Base-by-base conservation (phyloP, 2,113 vertebrate species). In the Todiramphus saurophagus region DNA sequence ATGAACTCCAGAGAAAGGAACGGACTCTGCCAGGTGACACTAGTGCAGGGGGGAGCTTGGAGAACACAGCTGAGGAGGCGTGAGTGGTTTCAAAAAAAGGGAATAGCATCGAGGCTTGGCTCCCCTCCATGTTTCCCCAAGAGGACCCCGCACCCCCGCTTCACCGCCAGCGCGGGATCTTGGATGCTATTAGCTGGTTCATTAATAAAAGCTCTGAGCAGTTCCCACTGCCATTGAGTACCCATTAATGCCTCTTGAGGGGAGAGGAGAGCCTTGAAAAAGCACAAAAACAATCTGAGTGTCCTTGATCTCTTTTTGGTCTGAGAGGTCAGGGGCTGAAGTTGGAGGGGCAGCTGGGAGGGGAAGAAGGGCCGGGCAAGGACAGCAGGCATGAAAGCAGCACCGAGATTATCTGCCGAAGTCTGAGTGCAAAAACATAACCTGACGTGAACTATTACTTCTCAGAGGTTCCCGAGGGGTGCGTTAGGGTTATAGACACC, bases 181-280 rank as follows among this genome's bases (percentile, higher is more conserved):
- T 69, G 70, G 91, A 72, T 95, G 93, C 97, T 97, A 86, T 97
- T 97, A 98, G 83, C 76, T 68, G 72, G 91, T 83, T 97, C 87
- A 81, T 96, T 97, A 97, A 83, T 63, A 92, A 96, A 98, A 89
- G 74, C 94, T 86, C 86, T 46, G 77, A 94, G 89, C 92, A 43
- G 70, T 58, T 92, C 85, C 92, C 58, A 21, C 90, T 86, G 68
- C 87, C 2, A 18, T 58, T 17, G 58, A 97, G 95, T 97, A 80
- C 89, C 96, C 90, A 84, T 90, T 97, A 97, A 95, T 86, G 90
- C 89, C 93, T 96, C 95, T 97, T 74, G 73, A 91, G 64, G 35
- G 82, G 78, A 97, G 75, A 90, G 83, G 79, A 97, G 83, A 82
- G 82, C 89, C 55, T 48, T 67, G 81, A 74, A 63, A 95, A 97